Evolutionary conservation across 2,797 vertebrate genomes (phyloP), one percentile per base, ranked within the genome.

Genomic region (Cheirogaleus major): DNA sequence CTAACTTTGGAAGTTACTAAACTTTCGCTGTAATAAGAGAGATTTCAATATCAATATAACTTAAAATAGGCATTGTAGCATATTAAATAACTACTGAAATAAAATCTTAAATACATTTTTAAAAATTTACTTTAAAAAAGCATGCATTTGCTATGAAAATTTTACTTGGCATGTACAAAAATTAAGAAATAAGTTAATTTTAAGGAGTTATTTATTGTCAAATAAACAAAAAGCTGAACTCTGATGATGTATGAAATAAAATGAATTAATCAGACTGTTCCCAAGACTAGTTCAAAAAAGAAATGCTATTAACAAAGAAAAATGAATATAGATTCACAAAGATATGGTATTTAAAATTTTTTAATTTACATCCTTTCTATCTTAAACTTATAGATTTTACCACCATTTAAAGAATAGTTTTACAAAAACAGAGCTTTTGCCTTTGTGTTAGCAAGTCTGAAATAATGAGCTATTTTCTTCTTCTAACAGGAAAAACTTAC

Each of bases 391-490:
- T 30, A 93, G 27, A 57, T 27, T 95, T 96, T 87, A 75, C 6
- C 65, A 63, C 23, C n/a, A 93, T 35, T 93, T 75, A 93, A 87
- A 87, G 13, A 94, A 91, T 25, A 83, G 67, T 76, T 89, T 89
- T 93, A 14, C 45, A 95, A 52, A 91, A 95, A 85, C 22, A 89
- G 2, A 92, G 4, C 7, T 90, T 83, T 88, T 67, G 50, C 82
- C 48, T 95, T 83, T 96, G 20, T 89, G 52, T 84, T 69, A 95
- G 45, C 65, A 83, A 93, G 20, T 79, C 57, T 92, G 50, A 89
- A 95, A 95, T 50, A 83, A 95, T 72, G 23, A 88, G 45, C 50
- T 92, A 61, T 80, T 75, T 92, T 96, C 70, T 83, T 93, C 50
- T 81, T 95, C 38, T 48, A 78, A 69, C 18, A 91, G 35, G 52